These are phyloP conservation scores for Macrobrachium rosenbergii DNA, from an alignment of 1,140 invertebrate species.

Conservation along the genomic window DNA sequence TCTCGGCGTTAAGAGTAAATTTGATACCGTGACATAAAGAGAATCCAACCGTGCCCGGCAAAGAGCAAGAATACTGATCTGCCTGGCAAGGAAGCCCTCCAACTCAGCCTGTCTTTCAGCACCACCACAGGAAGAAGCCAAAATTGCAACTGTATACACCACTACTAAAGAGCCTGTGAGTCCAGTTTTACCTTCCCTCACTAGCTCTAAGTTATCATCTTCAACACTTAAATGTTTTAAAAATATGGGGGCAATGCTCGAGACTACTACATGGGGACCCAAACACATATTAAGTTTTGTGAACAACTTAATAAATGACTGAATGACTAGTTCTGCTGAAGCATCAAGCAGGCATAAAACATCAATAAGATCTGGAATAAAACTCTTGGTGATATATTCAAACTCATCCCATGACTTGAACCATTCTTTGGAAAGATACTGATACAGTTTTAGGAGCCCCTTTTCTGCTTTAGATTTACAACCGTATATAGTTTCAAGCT, in stretches of 20 bases:
- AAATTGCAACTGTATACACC: constrained; percentile 74
- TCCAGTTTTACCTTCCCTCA: constrained; percentile 68
- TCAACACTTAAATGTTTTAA: constrained; percentile 71
- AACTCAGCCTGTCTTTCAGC: constrained; percentile 34
- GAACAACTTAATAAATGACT: constrained; percentile 71
- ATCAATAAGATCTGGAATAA: constrained; percentile 71
- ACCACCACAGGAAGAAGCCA: constrained; percentile 66
- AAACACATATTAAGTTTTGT: constrained; percentile 73
- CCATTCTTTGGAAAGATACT: constrained; percentile 71
- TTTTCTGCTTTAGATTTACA: constrained; percentile 3
- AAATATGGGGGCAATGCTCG: constrained; percentile 74
- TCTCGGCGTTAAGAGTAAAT: constrained; percentile 70
- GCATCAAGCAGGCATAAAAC: constrained; percentile 69
- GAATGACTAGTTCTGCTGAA: constrained; percentile 68
- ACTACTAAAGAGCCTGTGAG: constrained; percentile 74
- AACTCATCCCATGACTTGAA: constrained; percentile 71
- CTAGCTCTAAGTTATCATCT: constrained; percentile 70
- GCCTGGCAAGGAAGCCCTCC: too few relatives aligned
- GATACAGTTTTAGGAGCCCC: constrained; percentile 66
- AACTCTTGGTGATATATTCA: constrained; percentile 69
- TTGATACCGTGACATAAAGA: constrained; percentile 10
- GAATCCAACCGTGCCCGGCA: too few relatives aligned
- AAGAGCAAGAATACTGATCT: neutral
- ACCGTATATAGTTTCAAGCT: neutral
- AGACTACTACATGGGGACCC: constrained; percentile 72